phyloP scores from a whole-genome alignment of 2,797 vertebrate species.

The Myotis planiceps region DNA sequence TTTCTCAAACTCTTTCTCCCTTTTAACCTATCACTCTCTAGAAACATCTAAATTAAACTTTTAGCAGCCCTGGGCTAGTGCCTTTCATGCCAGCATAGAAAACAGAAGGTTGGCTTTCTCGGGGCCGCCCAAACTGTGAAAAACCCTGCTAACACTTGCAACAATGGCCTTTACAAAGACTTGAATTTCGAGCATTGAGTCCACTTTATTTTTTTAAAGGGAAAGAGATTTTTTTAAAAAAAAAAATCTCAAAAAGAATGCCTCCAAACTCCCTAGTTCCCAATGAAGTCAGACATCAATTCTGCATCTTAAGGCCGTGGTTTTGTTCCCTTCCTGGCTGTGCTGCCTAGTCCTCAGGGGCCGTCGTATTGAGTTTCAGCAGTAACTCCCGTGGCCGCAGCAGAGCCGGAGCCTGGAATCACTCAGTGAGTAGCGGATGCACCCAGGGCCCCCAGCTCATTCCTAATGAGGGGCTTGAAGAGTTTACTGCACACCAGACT shows the following conservation, averaged over 20 bases:
- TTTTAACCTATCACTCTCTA: background rate
- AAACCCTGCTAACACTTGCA: background rate
- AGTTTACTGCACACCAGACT: background rate
- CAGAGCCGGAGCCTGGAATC: background rate
- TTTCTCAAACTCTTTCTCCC: background rate
- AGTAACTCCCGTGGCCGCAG: background rate
- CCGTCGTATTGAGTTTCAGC: background rate
- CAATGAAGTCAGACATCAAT: conserved; percentile 41
- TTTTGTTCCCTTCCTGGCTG: background rate
- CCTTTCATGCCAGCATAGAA: background rate
- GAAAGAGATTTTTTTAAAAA: background rate
- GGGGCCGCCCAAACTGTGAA: background rate
- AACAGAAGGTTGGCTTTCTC: background rate
- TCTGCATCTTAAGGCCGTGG: conserved; percentile 8
- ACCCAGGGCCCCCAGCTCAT: background rate
- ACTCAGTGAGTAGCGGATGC: background rate
- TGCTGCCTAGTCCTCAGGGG: background rate
- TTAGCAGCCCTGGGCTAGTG: background rate
- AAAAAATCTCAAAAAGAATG: background rate
- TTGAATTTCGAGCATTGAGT: background rate
- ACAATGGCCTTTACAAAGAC: background rate
- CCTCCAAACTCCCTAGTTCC: conserved; percentile 30
- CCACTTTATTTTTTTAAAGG: conserved; percentile 12
- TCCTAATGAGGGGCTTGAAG: background rate
- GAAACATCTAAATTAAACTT: background rate